Evolutionary conservation across 2,113 vertebrate species (phyloP), one percentile per base, ranked within the genome.

Genomic region (Hippocampus barbouri): DNA sequence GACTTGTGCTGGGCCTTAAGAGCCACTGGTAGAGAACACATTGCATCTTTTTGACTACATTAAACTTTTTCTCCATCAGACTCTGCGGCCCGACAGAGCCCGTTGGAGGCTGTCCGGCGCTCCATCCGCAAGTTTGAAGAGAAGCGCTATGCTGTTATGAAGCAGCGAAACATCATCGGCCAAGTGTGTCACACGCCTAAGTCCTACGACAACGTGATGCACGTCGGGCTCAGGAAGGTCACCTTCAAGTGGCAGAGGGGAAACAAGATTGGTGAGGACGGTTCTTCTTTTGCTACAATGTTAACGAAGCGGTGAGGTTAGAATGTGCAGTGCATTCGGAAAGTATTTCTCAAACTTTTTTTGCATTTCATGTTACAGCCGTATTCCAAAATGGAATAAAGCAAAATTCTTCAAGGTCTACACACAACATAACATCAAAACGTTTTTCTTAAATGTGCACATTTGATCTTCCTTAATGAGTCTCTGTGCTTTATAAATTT

Each of bases 241-340:
- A 99, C 98, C 71, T 99, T 99, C 87, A 99, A 99, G 85, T 99
- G 98, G 98, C 98, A 99, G 81, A 95, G 98, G 85, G 98, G 98
- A 91, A 99, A 99, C 90, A 99, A 99, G 88, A 99, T 99, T 18
- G 98, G 98, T 99, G 91, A 47, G 90, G 51, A 14, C 14, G 4
- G n/a, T 7, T 1, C 43, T 60, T 12, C 49, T 60, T 15, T 65
- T 20, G 34, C 54, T 34, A 34, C 60, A 4, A 7, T 60, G 30
- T 61, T 23, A 12, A 25, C 8, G 12, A 61, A 8, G 8, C 5
- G 16, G 27, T 34, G 11, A 27, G 23, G n/a, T 38, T 6, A 38
- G 34, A 38, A 38, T 61, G 23, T 25, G 15, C 25, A 27, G 10
- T 23, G 59, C 59, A 15, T 45, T 45, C 12, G 34, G 34, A 1